These are phyloP conservation scores for Thalassophryne amazonica DNA, from an alignment of 2,797 vertebrate genomes.

Conservation along the genomic window DNA sequence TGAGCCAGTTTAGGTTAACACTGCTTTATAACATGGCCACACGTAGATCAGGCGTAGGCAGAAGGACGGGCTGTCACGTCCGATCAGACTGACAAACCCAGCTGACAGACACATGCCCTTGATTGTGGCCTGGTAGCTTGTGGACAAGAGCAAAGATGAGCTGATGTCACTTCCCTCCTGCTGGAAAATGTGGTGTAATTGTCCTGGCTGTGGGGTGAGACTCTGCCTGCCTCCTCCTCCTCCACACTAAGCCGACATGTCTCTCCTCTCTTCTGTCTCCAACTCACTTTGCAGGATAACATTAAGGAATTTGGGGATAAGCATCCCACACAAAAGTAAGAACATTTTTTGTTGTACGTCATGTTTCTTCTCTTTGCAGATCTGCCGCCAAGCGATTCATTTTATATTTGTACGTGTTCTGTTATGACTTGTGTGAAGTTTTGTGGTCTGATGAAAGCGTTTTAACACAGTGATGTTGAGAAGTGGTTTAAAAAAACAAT, in stretches of 20 bases:
- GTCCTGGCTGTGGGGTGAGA: conserved; percentile 76
- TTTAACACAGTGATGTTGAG: conserved; percentile 31
- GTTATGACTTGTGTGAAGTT: conserved; percentile 62
- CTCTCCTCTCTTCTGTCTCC: conserved; percentile 68
- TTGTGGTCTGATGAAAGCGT: conserved; percentile 56
- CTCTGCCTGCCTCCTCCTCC: conserved; percentile 48
- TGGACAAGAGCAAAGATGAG: conserved; percentile 75
- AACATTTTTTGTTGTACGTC: conserved; percentile 60
- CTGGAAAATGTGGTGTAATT: conserved; percentile 84
- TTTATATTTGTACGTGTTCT: conserved; percentile 57
- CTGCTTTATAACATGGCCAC: conserved; percentile 6
- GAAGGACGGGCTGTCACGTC: conserved; percentile 24
- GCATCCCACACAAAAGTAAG: conserved; percentile 94
- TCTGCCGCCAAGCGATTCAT: conserved; percentile 59
- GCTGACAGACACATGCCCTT: conserved; percentile 69
- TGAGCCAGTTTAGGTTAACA: conserved; percentile 9
- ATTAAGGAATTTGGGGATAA: conserved; percentile 97
- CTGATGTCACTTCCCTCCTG: conserved; percentile 81
- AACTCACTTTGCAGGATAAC: conserved; percentile 86
- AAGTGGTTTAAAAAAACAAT: conserved; percentile 36
- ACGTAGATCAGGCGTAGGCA: conserved; percentile 27
- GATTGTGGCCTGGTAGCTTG: conserved; percentile 66
- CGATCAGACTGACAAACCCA: conserved; percentile 53
- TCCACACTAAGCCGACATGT: conserved; percentile 52
- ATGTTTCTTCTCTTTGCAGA: conserved; percentile 70